Evolutionary conservation across 1,140 invertebrate genomes (phyloP).

Genomic region (Bombus breviceps): DNA sequence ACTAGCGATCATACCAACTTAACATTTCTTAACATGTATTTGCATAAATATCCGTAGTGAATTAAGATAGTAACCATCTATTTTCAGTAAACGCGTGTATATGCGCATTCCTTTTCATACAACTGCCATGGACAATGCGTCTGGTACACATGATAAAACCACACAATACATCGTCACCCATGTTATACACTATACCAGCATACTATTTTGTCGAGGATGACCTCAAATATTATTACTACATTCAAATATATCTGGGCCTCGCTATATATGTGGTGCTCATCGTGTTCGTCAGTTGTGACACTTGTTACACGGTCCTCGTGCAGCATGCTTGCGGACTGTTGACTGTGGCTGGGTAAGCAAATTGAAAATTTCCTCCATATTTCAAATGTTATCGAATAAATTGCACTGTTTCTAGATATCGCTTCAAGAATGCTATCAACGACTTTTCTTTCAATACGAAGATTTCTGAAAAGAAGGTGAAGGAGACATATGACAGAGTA

Average conservation of each 20-base stretch:
- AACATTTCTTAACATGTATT: too few relatives aligned
- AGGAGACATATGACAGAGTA: not conserved
- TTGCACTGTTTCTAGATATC: not conserved
- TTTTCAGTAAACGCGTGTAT: not conserved
- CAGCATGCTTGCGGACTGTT: constrained; percentile 17
- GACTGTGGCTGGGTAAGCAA: not conserved
- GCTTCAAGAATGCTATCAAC: not conserved
- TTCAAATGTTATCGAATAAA: too few relatives aligned
- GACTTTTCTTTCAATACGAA: not conserved
- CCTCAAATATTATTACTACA: not conserved
- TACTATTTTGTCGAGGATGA: not conserved
- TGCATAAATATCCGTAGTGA: too few relatives aligned
- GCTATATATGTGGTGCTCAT: not conserved
- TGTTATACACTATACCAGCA: not conserved
- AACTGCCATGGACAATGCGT: not conserved
- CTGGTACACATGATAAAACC: not conserved
- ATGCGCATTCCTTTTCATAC: not conserved
- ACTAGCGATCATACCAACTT: too few relatives aligned
- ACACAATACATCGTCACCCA: not conserved
- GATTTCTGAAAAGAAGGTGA: too few relatives aligned
- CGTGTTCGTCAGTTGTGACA: not conserved
- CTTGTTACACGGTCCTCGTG: not conserved
- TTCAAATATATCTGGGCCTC: not conserved
- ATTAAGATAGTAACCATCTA: not conserved
- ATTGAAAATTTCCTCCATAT: too few relatives aligned